Evolutionary conservation across 2,888 invertebrate genomes (phyloP).

Genomic region (Ypsolopha sequella): DNA sequence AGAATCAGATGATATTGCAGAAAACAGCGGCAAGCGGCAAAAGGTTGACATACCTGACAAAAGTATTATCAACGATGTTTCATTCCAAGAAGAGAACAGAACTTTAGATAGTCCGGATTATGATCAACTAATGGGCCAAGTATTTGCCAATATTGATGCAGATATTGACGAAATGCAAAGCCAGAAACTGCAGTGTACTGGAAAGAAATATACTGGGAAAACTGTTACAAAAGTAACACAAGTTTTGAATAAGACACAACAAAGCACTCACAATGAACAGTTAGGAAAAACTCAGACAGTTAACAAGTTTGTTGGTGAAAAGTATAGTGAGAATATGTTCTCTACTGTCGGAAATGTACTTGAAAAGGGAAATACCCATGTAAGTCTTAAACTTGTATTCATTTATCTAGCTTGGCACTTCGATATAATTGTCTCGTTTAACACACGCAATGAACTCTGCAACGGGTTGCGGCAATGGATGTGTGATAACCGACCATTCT

Average conservation of each 20-base stretch:
- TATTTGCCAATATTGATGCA: conserved; percentile 53
- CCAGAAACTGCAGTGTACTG: conserved; percentile 10
- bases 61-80: neutral
- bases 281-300: neutral
- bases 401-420: too few species aligned
- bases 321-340: conserved; percentile 54
- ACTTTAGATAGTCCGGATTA: conserved; percentile 38
- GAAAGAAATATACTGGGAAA: neutral
- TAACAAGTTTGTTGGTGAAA: conserved; percentile 12
- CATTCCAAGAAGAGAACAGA: neutral
- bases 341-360: conserved; percentile 28
- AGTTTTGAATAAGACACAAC: neutral
- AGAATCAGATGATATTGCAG: conserved; percentile 17
- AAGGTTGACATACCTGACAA: neutral
- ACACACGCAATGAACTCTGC: too few species aligned
- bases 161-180: conserved; percentile 25
- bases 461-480: too few species aligned
- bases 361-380: conserved; percentile 17
- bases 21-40: neutral
- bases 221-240: too few species aligned
- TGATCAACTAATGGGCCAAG: conserved; percentile 46
- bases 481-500: too few species aligned
- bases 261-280: neutral
- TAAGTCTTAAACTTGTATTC: conserved; percentile 11
- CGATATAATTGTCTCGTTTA: too few species aligned